A percentile compares a stretch with the other conserved stretches of the same genome.
These are phyloP conservation scores for Yoshiicerus persimilis DNA, from an alignment of 1,140 invertebrate species.

Conservation along the genomic window DNA sequence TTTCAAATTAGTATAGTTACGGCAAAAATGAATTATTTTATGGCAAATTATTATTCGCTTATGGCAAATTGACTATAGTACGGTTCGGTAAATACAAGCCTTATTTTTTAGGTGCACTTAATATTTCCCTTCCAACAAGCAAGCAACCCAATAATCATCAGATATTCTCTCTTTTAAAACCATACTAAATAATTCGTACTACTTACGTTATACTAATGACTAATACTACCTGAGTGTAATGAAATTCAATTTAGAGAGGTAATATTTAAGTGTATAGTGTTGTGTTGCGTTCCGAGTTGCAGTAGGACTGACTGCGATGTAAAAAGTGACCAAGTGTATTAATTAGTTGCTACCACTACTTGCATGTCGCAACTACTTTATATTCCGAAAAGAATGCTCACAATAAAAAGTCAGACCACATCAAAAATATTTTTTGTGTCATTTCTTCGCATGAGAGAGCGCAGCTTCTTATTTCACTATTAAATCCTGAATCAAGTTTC, in stretches of 20 bases:
- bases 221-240: background rate
- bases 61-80: too few species aligned
- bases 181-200: background rate
- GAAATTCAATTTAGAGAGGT: background rate
- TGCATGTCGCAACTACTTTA: background rate
- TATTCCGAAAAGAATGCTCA: background rate
- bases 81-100: too few species aligned
- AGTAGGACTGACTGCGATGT: background rate
- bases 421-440: slow-evolving; percentile 8
- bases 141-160: background rate
- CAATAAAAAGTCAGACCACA: background rate
- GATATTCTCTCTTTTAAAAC: background rate
- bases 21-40: too few species aligned
- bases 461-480: background rate
- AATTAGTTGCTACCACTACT: background rate
- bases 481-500: background rate
- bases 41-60: too few species aligned
- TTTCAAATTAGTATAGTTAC: too few species aligned
- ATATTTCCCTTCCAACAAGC: too few species aligned
- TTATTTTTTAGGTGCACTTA: too few species aligned
- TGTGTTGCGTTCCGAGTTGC: background rate
- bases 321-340: background rate
- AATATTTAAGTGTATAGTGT: background rate
- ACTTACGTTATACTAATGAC: too few species aligned
- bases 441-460: background rate